phyloP scores from a whole-genome alignment of 2,888 invertebrate genomes.

The Prosapia bicincta region DNA sequence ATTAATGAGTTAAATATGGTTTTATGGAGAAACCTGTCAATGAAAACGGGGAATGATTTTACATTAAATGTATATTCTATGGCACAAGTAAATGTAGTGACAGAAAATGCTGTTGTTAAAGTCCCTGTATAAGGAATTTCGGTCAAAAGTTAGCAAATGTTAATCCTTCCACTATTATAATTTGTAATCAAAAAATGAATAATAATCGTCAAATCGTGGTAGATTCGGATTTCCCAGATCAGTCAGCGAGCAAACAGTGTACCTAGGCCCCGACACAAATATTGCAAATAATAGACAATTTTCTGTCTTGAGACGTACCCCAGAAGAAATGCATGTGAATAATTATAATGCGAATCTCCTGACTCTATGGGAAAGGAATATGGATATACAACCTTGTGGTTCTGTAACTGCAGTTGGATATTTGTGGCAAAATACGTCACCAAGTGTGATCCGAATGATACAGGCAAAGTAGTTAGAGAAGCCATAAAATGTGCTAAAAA shows the following conservation, averaged over 20 bases:
- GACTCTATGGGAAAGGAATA: conserved; percentile 32
- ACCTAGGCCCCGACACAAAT: conserved; percentile 40
- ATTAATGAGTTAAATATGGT: no score
- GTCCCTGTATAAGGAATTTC: no score
- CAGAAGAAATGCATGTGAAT: conserved; percentile 37
- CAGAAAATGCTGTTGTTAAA: no score
- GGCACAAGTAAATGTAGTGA: no score
- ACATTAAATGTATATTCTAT: no score
- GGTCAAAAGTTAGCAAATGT: no score
- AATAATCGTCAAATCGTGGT: no score
- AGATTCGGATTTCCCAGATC: conserved; percentile 27
- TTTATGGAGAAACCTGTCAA: no score
- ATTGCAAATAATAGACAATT: conserved; percentile 42
- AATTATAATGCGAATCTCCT: conserved; percentile 39
- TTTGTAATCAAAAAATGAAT: no score
- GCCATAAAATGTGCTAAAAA: conserved; percentile 36
- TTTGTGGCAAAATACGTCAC: conserved; percentile 29
- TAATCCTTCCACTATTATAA: no score
- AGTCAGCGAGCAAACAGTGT: conserved; percentile 36
- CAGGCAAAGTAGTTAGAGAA: conserved; percentile 31
- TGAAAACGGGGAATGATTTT: no score
- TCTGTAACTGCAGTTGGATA: conserved; percentile 31
- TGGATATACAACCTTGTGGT: conserved; percentile 35
- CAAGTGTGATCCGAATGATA: conserved; percentile 27
- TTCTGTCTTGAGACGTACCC: conserved; percentile 39